Conservation (phyloP, 2,888 invertebrate species). For the Sisyra terminalis region DNA sequence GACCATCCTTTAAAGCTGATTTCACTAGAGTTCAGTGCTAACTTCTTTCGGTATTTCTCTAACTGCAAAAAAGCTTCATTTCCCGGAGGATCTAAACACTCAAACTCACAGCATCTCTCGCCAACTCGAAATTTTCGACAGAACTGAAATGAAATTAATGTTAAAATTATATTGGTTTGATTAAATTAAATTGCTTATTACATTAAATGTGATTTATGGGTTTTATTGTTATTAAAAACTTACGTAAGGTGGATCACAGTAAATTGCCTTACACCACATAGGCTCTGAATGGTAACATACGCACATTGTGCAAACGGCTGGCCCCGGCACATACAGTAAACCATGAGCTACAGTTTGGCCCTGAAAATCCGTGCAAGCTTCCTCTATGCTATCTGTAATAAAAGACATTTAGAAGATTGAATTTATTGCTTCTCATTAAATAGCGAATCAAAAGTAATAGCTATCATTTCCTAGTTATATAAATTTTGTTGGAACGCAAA, state of each 20-base stretch:
- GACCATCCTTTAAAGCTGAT: not conserved
- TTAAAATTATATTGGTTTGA: not conserved
- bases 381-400: slow-evolving; percentile 45
- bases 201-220: not conserved
- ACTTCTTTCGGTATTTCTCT: slow-evolving; percentile 18
- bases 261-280: slow-evolving; percentile 76
- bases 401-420: slow-evolving; percentile 2
- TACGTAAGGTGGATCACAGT: slow-evolving; percentile 73
- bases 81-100: slow-evolving; percentile 65
- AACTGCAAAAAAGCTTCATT: slow-evolving; percentile 31
- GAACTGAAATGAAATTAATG: slow-evolving; percentile 37
- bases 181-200: not conserved
- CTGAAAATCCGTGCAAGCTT: slow-evolving; percentile 72
- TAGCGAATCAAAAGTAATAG: no score
- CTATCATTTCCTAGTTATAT: no score
- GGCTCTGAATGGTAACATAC: slow-evolving; percentile 76
- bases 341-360: slow-evolving; percentile 63
- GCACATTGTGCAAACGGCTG: slow-evolving; percentile 69
- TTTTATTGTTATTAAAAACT: slow-evolving; percentile 25
- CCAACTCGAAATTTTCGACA: slow-evolving; percentile 74
- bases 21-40: not conserved
- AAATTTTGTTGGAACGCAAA: no score
- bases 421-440: no score
- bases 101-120: slow-evolving; percentile 76
- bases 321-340: slow-evolving; percentile 67